Conservation (phyloP, 1,140 invertebrate genomes). For the Ceratoteleas bidentatus region DNA sequence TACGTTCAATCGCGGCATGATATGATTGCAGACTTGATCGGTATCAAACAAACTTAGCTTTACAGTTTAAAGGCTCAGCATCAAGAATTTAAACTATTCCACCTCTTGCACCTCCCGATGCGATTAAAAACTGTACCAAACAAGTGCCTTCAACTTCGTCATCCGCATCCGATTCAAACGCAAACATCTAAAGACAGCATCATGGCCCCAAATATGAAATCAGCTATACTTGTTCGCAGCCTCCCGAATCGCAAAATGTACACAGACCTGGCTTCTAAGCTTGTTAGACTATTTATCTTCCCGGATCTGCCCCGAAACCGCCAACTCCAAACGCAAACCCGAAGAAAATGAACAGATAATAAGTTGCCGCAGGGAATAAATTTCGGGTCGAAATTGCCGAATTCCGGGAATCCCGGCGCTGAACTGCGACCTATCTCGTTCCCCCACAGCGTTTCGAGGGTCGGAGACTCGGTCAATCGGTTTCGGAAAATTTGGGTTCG, state of each 20-base stretch:
- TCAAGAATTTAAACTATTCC: no score
- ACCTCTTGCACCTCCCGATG: background rate
- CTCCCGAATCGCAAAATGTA: slow-evolving; percentile 24
- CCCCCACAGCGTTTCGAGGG: no score
- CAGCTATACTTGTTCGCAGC: slow-evolving; percentile 3
- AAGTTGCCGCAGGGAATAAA: slow-evolving; percentile 19
- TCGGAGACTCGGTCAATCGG: no score
- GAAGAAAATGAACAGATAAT: slow-evolving; percentile 35
- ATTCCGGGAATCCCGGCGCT: slow-evolving; percentile 20
- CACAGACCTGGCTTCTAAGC: slow-evolving; percentile 9
- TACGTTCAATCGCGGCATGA: background rate
- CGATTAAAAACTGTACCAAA: background rate
- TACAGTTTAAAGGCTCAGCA: background rate
- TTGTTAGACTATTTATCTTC: slow-evolving; percentile 50
- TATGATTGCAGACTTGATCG: background rate
- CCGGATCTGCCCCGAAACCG: slow-evolving; percentile 15
- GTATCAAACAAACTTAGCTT: background rate
- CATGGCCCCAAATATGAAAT: slow-evolving; percentile 26
- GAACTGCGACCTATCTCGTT: no score
- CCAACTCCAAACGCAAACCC: slow-evolving; percentile 13
- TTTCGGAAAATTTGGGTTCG: no score
- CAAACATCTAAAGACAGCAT: background rate
- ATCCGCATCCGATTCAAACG: no score
- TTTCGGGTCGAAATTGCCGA: slow-evolving; percentile 8
- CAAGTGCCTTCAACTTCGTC: no score